Evolutionary conservation across 2,797 vertebrate species (phyloP).

Genomic region (Micropoecilia bifurca): DNA sequence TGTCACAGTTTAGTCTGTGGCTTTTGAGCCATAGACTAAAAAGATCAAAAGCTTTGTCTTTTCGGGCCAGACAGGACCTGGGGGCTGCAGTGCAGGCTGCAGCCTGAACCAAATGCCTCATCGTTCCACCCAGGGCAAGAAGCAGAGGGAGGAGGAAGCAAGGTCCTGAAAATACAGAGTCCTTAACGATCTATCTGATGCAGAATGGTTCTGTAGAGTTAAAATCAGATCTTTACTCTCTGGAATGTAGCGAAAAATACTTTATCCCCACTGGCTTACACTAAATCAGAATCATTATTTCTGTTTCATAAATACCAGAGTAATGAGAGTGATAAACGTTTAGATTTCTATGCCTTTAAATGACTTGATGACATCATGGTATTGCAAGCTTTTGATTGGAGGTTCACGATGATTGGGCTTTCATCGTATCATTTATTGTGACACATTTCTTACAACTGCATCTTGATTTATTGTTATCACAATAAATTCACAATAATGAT

Average conservation of each 20-base stretch:
- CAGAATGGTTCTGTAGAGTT: background rate
- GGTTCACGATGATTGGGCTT: no score
- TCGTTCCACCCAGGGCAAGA: conserved; percentile 67
- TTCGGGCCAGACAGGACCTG: conserved; percentile 78
- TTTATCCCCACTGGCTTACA: background rate
- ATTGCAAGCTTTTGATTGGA: background rate
- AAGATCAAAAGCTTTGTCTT: conserved; percentile 75
- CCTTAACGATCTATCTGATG: conserved; percentile 41
- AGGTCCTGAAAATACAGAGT: conserved; percentile 68
- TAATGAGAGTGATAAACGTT: background rate
- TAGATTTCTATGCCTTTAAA: background rate
- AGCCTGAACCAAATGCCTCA: conserved; percentile 82
- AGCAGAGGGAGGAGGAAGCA: conserved; percentile 46
- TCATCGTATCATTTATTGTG: no score
- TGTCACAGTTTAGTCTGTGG: conserved; percentile 48
- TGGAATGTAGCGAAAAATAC: background rate
- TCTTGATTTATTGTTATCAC: no score
- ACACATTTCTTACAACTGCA: no score
- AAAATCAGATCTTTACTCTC: background rate
- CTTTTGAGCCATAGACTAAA: conserved; percentile 59
- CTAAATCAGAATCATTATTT: background rate
- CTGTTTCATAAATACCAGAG: background rate
- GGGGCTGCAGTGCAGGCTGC: conserved; percentile 73
- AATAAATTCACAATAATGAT: no score
- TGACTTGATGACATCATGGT: background rate